phyloP scores from a whole-genome alignment of 2,888 invertebrate species.

The Thysanoteuthis rhombus region DNA sequence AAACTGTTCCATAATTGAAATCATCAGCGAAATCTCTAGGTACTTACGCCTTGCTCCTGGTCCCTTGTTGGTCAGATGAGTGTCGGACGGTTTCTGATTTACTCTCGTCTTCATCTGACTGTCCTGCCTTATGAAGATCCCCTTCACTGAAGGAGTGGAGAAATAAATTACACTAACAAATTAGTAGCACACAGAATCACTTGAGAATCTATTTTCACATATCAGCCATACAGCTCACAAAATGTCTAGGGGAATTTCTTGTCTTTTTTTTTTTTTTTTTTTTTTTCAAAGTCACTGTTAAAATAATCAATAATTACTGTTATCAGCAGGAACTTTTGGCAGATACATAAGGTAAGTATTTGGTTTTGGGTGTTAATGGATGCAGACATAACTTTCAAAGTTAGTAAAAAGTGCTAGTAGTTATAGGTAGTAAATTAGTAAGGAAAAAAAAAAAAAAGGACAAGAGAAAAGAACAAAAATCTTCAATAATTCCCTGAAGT shows the following conservation, averaged over 20 bases:
- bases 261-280: too few relatives aligned
- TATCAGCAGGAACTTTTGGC: background rate
- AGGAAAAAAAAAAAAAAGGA: background rate
- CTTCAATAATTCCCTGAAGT: too few relatives aligned
- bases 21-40: background rate
- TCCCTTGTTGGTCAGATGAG: slow-evolving; percentile 35
- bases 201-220: background rate
- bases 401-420: background rate
- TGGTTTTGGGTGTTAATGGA: background rate
- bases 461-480: too few relatives aligned
- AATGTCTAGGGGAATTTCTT: background rate
- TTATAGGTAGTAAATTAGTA: background rate
- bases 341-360: background rate
- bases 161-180: background rate
- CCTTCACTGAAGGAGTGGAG: slow-evolving; percentile 34
- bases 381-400: background rate
- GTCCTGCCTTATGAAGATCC: slow-evolving; percentile 23
- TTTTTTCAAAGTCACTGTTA: too few relatives aligned
- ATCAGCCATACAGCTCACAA: background rate
- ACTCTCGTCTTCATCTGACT: slow-evolving; percentile 31
- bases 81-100: slow-evolving; percentile 34
- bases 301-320: background rate
- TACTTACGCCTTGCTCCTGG: slow-evolving; percentile 39
- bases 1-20: background rate
- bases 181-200: background rate